A percentile compares a stretch with the other conserved stretches of the same genome.
These are phyloP conservation scores for Ophion costatus DNA, from an alignment of 2,888 invertebrate genomes.

Conservation along the genomic window DNA sequence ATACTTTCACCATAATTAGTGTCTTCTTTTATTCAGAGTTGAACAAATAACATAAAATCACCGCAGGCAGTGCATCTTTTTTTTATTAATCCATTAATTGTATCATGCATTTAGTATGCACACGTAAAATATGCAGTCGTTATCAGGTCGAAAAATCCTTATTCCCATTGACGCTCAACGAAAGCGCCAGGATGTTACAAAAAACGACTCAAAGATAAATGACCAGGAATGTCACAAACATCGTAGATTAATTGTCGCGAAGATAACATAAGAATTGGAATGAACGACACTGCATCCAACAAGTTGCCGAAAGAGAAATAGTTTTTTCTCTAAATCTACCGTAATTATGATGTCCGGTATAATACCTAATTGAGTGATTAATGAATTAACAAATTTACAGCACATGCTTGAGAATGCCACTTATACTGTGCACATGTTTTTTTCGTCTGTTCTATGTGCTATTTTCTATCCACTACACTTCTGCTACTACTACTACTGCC, in stretches of 20 bases:
- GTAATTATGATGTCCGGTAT: neutral
- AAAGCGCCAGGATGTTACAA: neutral
- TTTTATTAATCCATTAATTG: constrained; percentile 76
- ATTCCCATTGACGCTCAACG: neutral
- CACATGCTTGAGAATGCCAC: constrained; percentile 82
- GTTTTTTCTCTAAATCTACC: constrained; percentile 16
- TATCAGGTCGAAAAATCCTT: constrained; percentile 21
- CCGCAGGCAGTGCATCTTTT: constrained; percentile 69
- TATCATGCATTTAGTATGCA: constrained; percentile 76
- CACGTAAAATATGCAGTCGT: constrained; percentile 23
- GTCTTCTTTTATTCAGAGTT: neutral
- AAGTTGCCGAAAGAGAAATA: neutral
- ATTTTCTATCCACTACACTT: constrained; percentile 81
- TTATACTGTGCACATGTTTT: constrained; percentile 82
- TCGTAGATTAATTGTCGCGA: neutral
- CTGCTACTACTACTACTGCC: constrained; percentile 73
- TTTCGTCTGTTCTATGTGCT: constrained; percentile 83
- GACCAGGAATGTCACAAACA: neutral
- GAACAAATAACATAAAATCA: constrained; percentile 44
- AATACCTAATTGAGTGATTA: constrained; percentile 38
- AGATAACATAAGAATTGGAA: constrained; percentile 7
- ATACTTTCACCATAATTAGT: constrained; percentile 8
- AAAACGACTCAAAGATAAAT: constrained; percentile 15
- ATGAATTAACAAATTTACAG: constrained; percentile 63
- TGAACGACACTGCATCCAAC: constrained; percentile 10